phyloP scores from a whole-genome alignment of 2,797 vertebrate species.

The Chanos chanos region DNA sequence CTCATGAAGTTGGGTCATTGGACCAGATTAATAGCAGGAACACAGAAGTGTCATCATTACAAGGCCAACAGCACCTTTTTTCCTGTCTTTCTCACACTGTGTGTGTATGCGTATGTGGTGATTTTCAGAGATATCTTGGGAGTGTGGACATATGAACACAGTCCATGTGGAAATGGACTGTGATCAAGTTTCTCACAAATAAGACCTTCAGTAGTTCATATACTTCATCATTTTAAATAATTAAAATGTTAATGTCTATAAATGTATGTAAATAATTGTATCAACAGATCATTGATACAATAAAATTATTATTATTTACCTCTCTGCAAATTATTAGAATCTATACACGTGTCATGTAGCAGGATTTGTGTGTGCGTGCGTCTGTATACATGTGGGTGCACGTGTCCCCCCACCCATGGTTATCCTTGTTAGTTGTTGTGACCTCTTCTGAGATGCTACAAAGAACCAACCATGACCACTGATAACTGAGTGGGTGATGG shows the following conservation, averaged over 20 bases:
- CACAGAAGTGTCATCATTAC: slow-evolving; percentile 14
- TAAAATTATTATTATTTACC: no score
- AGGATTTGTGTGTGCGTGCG: not conserved
- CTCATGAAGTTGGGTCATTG: not conserved
- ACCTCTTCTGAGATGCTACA: not conserved
- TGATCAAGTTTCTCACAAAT: no score
- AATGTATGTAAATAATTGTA: no score
- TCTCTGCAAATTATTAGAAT: no score
- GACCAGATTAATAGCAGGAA: slow-evolving; percentile 20
- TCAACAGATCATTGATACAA: no score
- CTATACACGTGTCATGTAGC: not conserved
- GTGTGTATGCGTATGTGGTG: not conserved
- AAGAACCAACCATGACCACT: not conserved
- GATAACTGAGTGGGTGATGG: not conserved
- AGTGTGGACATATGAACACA: no score
- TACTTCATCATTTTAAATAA: no score
- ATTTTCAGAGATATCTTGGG: no score
- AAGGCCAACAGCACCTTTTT: slow-evolving; percentile 1
- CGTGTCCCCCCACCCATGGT: no score
- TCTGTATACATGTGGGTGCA: not conserved
- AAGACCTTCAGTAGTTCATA: no score
- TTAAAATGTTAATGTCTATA: no score
- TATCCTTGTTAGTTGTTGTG: not conserved
- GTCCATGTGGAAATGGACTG: no score
- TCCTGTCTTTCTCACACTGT: not conserved